Conservation (phyloP, 2,113 vertebrate genomes). For the Castor canadensis region DNA sequence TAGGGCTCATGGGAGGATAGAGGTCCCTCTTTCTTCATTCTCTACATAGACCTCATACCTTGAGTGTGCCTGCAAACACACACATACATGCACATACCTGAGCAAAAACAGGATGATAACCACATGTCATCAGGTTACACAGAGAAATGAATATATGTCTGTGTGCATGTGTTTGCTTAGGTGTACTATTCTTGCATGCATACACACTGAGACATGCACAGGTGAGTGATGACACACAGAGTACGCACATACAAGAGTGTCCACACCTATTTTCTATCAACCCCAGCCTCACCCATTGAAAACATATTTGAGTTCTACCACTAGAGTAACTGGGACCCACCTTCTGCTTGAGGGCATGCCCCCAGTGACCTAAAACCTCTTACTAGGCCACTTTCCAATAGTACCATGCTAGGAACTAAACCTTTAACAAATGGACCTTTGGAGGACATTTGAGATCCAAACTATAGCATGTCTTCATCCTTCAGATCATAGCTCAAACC, state of each 20-base stretch:
- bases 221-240: too few species aligned
- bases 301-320: neutral
- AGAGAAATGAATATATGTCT: neutral
- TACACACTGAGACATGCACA: neutral
- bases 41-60: neutral
- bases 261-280: neutral
- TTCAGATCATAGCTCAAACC: neutral
- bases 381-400: neutral
- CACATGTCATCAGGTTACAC: neutral
- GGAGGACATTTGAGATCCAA: neutral
- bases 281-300: neutral
- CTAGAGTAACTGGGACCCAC: neutral
- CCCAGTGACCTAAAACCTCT: neutral
- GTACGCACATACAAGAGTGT: neutral
- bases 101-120: neutral
- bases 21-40: neutral
- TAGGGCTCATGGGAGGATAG: neutral
- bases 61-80: accelerated
- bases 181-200: neutral
- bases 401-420: neutral
- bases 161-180: neutral
- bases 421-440: neutral
- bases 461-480: neutral
- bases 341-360: neutral
- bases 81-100: neutral